Conservation (phyloP, 30 jellyfish, hydroid and myxozoan genomes). For the Hydra vulgaris region DNA sequence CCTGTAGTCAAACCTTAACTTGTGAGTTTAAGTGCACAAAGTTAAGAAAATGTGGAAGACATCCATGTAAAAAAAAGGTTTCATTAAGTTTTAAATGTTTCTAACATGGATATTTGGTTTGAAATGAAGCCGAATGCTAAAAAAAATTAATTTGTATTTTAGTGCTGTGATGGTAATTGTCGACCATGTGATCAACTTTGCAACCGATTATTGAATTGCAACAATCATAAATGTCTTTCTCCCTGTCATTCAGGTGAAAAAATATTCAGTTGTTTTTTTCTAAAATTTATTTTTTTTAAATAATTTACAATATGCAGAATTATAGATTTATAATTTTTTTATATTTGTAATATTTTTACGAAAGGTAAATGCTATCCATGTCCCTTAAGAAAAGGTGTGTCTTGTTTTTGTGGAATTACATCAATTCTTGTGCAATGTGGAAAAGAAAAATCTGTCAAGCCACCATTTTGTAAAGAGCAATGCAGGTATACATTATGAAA, state of each 20-base stretch:
- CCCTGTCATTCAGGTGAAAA: constrained; percentile 80
- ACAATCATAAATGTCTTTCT: constrained; percentile 90
- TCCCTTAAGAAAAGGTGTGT: constrained; percentile 60
- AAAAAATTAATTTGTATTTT: no score
- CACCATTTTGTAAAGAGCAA: constrained; percentile 70
- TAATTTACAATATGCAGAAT: background rate
- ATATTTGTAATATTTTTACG: background rate
- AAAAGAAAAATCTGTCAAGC: constrained; percentile 57
- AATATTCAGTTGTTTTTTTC: no score
- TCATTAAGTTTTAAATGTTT: background rate
- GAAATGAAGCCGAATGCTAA: no score
- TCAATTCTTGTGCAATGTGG: constrained; percentile 71
- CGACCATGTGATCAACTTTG: constrained; percentile 90
- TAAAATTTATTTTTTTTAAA: background rate
- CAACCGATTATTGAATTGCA: constrained; percentile 51
- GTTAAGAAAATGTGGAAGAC: constrained; percentile 60
- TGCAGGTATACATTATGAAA: constrained; percentile 83
- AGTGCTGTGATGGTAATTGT: constrained; percentile 94
- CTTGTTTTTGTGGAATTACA: constrained; percentile 55
- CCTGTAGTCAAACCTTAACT: constrained; percentile 58
- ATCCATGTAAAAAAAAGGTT: constrained; percentile 84
- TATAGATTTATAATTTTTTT: no score
- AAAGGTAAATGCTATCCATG: constrained; percentile 87
- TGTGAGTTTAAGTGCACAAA: constrained; percentile 77
- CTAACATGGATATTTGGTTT: background rate